Evolutionary conservation across 1,140 invertebrate genomes (phyloP).

Genomic region (Agrilus planipennis): DNA sequence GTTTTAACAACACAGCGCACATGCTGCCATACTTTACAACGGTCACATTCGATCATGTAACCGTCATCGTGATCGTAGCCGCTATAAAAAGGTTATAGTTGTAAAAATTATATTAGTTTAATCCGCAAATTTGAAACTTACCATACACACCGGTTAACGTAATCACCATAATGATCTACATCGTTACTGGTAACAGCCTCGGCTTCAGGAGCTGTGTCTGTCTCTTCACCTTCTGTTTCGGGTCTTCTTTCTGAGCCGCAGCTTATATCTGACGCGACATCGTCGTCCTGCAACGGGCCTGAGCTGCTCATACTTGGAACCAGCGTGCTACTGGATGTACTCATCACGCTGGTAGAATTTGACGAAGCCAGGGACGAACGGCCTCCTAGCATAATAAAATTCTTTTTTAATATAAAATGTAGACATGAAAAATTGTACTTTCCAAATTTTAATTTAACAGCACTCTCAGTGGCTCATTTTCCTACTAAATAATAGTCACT

Average conservation of each 20-base stretch:
- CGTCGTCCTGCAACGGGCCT: constrained; percentile 38
- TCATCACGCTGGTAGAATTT: constrained; percentile 14
- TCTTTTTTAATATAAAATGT: too few species aligned
- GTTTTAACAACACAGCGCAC: constrained; percentile 94
- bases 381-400: too few species aligned
- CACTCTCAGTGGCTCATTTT: too few species aligned
- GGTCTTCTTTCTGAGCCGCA: constrained; percentile 39
- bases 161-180: constrained; percentile 54
- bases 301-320: constrained; percentile 15
- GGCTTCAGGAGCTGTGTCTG: constrained; percentile 75
- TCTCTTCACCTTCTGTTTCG: constrained; percentile 69
- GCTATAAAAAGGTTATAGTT: constrained; percentile 34
- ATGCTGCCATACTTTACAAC: constrained; percentile 81
- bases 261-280: constrained; percentile 54
- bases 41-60: constrained; percentile 97
- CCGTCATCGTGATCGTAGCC: constrained; percentile 93
- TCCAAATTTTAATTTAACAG: too few species aligned
- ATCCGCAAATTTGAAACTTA: constrained; percentile 28
- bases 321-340: constrained; percentile 14
- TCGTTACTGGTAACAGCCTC: constrained; percentile 44
- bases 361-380: constrained; percentile 13
- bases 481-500: too few species aligned
- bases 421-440: too few species aligned
- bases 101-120: background rate
- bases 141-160: constrained; percentile 84